Conservation (phyloP, 2,888 invertebrate species). For the Poecilus cupreus region DNA sequence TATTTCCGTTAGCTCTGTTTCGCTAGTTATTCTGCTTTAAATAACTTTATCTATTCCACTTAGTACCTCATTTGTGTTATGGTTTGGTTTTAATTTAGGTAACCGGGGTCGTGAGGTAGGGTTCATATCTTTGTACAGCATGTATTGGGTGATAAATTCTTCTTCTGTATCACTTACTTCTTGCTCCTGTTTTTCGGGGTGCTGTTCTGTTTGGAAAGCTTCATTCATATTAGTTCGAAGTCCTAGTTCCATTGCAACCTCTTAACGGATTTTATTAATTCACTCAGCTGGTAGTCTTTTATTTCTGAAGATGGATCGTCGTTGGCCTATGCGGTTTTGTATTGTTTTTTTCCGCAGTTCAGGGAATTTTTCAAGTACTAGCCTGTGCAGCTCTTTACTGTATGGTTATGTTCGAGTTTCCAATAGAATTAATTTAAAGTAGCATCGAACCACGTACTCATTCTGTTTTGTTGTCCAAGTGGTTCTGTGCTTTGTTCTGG, state of each 20-base stretch:
- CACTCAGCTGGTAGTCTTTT: too few relatives aligned
- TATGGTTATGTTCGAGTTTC: not conserved
- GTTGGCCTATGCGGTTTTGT: slow-evolving; percentile 15
- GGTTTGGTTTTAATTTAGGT: not conserved
- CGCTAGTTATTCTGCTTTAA: not conserved
- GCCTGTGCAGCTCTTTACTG: not conserved
- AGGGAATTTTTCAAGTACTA: not conserved
- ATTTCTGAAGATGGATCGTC: slow-evolving; percentile 5
- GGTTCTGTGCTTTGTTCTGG: not conserved
- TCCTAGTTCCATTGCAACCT: too few relatives aligned
- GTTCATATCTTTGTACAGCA: not conserved
- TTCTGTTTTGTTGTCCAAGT: not conserved
- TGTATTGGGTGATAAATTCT: too few relatives aligned
- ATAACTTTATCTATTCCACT: not conserved
- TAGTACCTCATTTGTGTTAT: not conserved
- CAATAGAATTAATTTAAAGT: slow-evolving; percentile 1
- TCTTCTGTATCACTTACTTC: too few relatives aligned
- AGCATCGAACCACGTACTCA: not conserved
- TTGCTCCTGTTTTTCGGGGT: not conserved
- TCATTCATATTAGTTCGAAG: not conserved
- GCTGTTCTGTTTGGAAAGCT: not conserved
- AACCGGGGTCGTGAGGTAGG: not conserved
- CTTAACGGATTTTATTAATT: too few relatives aligned
- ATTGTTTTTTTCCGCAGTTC: not conserved
- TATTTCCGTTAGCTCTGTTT: not conserved